Evolutionary conservation across 2,888 invertebrate species (phyloP).

Genomic region (Cephalotes varians): DNA sequence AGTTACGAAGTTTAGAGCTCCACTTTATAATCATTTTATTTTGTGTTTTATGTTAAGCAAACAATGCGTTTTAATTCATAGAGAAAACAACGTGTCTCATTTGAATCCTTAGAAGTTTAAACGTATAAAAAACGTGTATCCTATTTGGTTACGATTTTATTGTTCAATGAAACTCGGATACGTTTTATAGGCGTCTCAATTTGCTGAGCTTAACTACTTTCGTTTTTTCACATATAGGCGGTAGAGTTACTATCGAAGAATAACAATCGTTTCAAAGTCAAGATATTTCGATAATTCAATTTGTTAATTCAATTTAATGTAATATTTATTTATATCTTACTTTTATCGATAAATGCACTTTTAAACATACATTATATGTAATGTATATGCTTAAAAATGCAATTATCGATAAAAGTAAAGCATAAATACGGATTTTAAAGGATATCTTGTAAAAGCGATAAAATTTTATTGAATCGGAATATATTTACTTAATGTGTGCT

Average conservation of each 20-base stretch:
- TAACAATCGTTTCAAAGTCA: not conserved
- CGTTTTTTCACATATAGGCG: not conserved
- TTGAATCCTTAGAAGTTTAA: not conserved
- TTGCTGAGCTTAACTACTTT: not conserved
- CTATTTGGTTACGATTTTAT: not conserved
- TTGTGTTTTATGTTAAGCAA: conserved; percentile 50
- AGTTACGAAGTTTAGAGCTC: not conserved
- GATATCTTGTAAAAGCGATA: not conserved
- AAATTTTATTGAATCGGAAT: not conserved
- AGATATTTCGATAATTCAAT: not conserved
- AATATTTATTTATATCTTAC: no score
- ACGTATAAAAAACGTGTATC: not conserved
- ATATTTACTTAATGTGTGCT: not conserved
- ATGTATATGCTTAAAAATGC: no score
- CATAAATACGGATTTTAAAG: no score
- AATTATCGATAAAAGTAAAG: no score
- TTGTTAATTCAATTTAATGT: not conserved
- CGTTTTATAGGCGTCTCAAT: not conserved
- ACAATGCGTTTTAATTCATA: conserved; percentile 54
- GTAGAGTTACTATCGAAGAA: not conserved
- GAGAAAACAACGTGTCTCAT: not conserved
- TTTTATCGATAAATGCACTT: no score
- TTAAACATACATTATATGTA: no score
- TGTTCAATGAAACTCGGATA: not conserved
- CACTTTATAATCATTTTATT: conserved; percentile 53